phyloP scores from a whole-genome alignment of 2,888 invertebrate species.

The Mellilla xanthometata region DNA sequence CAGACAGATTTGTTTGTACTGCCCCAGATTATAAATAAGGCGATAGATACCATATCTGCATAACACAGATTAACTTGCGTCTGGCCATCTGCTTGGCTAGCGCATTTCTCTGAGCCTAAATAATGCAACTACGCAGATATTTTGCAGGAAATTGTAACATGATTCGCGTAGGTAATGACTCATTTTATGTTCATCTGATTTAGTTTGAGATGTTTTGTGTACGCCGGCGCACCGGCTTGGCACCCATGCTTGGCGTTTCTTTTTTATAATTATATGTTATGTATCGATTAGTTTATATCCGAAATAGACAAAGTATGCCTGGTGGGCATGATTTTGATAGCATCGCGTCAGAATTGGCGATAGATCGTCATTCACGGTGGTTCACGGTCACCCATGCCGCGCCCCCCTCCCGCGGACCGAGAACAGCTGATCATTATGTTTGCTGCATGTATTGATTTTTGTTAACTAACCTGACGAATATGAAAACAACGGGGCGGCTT shows the following conservation, averaged over 20 bases:
- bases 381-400: constrained; percentile 73
- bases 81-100: constrained; percentile 7
- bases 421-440: constrained; percentile 81
- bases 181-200: constrained; percentile 32
- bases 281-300: neutral
- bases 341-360: constrained; percentile 50
- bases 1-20: constrained; percentile 32
- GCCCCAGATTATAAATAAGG: neutral
- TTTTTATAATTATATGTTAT: neutral
- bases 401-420: constrained; percentile 57
- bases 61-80: constrained; percentile 4
- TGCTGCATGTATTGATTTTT: constrained; percentile 77
- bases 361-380: constrained; percentile 63
- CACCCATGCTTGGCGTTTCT: neutral
- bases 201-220: constrained; percentile 1
- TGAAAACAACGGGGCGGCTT: constrained; percentile 39
- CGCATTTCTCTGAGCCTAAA: constrained; percentile 14
- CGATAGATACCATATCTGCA: constrained; percentile 5
- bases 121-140: constrained; percentile 41
- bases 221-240: constrained; percentile 1
- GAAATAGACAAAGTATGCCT: constrained; percentile 38
- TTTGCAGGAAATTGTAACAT: constrained; percentile 29
- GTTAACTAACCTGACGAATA: constrained; percentile 63
- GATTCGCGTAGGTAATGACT: constrained; percentile 42
- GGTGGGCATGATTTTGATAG: constrained; percentile 38